Conservation (phyloP, 2,113 vertebrate genomes). For the Gavialis gangeticus region DNA sequence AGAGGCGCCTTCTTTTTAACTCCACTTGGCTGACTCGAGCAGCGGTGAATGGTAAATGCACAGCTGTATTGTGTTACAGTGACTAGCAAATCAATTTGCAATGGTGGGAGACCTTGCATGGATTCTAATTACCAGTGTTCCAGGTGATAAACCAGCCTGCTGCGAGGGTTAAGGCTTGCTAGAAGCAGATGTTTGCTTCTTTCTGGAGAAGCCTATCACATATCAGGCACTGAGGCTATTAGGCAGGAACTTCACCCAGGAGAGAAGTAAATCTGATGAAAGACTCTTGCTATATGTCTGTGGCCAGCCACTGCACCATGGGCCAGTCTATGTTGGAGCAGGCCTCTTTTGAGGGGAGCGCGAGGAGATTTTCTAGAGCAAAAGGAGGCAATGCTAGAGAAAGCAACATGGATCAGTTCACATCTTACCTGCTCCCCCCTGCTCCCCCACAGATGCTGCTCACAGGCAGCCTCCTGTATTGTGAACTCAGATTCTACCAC, state of each 20-base stretch:
- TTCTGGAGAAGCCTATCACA: neutral
- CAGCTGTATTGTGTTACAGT: neutral
- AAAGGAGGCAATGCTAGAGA: no score
- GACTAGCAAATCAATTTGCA: neutral
- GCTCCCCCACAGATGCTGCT: neutral
- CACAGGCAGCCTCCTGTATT: neutral
- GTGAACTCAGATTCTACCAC: neutral
- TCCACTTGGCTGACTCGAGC: neutral
- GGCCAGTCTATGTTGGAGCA: neutral
- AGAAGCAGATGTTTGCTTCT: neutral
- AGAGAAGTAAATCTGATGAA: neutral
- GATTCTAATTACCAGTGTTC: accelerated
- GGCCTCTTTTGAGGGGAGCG: neutral
- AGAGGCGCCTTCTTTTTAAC: neutral
- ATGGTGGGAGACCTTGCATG: neutral
- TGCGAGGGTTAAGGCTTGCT: neutral
- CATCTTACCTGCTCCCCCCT: neutral
- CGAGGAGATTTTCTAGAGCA: no score
- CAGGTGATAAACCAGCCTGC: neutral
- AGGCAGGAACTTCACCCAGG: neutral
- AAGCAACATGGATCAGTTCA: neutral
- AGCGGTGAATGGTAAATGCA: neutral
- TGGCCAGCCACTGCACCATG: neutral
- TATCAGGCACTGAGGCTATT: neutral
- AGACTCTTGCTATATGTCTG: neutral